Evolutionary conservation across 2,888 invertebrate species (phyloP).

Genomic region (Caenorhabditis uteleia): DNA sequence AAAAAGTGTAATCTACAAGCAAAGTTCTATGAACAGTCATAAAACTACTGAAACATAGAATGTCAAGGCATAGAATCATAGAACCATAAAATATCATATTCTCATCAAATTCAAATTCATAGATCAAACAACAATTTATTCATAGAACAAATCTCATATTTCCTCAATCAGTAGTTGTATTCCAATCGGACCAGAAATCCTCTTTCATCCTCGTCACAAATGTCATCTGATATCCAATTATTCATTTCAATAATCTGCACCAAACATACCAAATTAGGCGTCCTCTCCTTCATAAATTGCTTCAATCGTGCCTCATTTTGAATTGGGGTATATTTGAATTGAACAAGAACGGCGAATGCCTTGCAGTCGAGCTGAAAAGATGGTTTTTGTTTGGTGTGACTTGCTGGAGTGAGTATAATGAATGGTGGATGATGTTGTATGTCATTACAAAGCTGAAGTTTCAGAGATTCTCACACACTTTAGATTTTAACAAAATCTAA

Average conservation of each 20-base stretch:
- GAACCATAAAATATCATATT: too few species aligned
- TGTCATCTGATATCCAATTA: conserved; percentile 18
- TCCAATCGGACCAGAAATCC: conserved; percentile 48
- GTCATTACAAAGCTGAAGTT: too few species aligned
- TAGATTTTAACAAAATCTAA: too few species aligned
- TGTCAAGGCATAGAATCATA: too few species aligned
- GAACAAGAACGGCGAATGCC: conserved; percentile 41
- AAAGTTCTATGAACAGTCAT: too few species aligned
- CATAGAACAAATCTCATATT: too few species aligned
- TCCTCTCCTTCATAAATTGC: conserved; percentile 35
- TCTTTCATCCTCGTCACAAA: conserved; percentile 41
- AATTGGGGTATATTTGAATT: conserved; percentile 46
- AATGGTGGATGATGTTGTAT: too few species aligned
- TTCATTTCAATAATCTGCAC: not conserved
- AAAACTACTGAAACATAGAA: too few species aligned
- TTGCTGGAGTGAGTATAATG: too few species aligned
- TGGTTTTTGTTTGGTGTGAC: not conserved
- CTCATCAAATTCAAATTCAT: too few species aligned
- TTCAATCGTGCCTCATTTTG: conserved; percentile 32
- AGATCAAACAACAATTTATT: too few species aligned
- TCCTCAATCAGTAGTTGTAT: conserved; percentile 23
- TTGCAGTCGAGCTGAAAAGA: conserved; percentile 41
- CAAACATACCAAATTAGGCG: conserved; percentile 28
- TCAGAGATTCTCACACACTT: conserved; percentile 4
- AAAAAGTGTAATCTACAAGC: too few species aligned